phyloP scores from a whole-genome alignment of 2,797 vertebrate genomes.

The Pelochelys cantorii region DNA sequence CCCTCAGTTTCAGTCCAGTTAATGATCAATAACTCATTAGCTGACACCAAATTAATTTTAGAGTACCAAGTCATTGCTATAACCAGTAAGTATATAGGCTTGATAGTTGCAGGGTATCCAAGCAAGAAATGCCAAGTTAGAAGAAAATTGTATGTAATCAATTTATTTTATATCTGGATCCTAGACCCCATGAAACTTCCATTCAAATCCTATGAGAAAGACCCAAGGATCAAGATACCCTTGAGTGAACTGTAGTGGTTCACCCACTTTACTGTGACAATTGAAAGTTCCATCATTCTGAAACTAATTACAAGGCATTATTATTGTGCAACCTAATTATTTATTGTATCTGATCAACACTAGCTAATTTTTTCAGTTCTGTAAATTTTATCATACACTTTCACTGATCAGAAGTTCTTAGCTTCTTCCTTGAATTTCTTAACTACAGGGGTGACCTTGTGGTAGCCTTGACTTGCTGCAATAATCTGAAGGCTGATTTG shows the following conservation, averaged over 20 bases:
- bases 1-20: background rate
- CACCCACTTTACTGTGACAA: background rate
- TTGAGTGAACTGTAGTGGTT: background rate
- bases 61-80: background rate
- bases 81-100: background rate
- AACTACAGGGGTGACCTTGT: background rate
- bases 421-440: background rate
- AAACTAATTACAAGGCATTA: background rate
- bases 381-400: rapidly evolving
- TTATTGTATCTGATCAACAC: background rate
- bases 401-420: background rate
- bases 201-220: background rate
- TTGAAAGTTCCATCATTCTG: background rate
- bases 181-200: background rate
- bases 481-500: background rate
- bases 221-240: background rate
- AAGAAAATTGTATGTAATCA: background rate
- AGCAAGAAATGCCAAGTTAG: background rate
- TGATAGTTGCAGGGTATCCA: background rate
- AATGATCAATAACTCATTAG: constrained; percentile 21
- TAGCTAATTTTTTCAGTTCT: background rate
- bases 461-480: background rate
- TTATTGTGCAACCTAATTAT: background rate
- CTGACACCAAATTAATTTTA: background rate
- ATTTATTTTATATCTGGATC: background rate